Percentiles rank a stretch among this genome's conserved stretches.
Conservation (phyloP, 2,888 invertebrate genomes). For the Eristalinus aeneus region DNA sequence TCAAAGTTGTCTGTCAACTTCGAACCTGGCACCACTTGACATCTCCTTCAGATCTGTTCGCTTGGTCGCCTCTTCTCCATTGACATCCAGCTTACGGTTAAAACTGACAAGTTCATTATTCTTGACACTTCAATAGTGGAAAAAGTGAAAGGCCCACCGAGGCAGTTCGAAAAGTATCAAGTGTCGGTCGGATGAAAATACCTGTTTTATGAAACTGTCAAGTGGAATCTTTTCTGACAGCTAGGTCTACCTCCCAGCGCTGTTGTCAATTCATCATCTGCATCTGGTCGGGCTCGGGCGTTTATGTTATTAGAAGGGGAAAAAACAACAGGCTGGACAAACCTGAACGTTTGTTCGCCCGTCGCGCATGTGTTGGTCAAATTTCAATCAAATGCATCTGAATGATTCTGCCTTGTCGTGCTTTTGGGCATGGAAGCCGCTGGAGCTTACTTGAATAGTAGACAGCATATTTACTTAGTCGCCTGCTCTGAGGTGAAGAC, state of each 20-base stretch:
- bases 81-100: neutral
- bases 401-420: neutral
- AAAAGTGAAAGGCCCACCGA: neutral
- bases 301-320: constrained; percentile 32
- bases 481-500: too few species aligned
- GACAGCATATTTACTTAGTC: too few species aligned
- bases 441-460: too few species aligned
- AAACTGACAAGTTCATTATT: neutral
- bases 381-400: constrained; percentile 36
- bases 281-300: neutral
- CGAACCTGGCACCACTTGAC: neutral
- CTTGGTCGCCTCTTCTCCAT: too few species aligned
- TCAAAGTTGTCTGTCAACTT: too few species aligned
- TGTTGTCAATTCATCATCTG: constrained; percentile 49
- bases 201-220: constrained; percentile 32
- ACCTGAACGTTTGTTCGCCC: constrained; percentile 2
- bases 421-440: neutral
- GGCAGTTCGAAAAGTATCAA: constrained; percentile 16
- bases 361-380: constrained; percentile 43
- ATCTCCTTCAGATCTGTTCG: neutral
- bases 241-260: constrained; percentile 31
- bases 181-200: constrained; percentile 19
- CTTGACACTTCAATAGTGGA: neutral
- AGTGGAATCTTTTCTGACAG: constrained; percentile 44
- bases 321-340: constrained; percentile 21